Base-by-base conservation (phyloP, 2,888 invertebrate genomes). In the Ochropacha duplaris region DNA sequence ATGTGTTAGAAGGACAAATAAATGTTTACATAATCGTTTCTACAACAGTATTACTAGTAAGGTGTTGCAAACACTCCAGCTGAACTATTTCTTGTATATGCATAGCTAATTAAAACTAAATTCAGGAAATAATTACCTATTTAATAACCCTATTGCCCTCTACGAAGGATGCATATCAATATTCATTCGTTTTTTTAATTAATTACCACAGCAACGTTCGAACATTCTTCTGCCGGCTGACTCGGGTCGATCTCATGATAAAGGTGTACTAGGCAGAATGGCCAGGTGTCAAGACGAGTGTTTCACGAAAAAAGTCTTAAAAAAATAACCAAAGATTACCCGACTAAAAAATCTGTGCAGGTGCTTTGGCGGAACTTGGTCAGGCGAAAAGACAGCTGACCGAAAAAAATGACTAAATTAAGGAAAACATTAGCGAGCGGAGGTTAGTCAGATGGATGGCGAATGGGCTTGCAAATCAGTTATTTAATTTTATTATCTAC, bases 311-410 rank as follows among this genome's bases (percentile, higher is more conserved):
- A 85, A 84, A 76, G 73, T 78, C 79, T 84, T 86, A 87, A 86
- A 82, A 73, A 73, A 64, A 34, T 36, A 36, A 36, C 49, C 24
- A 22, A 81, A 81, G 82, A 86, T 84, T 79, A 76, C 79, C 80
- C 76, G 79, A 73, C 81, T 86, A 88, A 90, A 89, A 90, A 91
- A 91, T 91, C 92, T 79, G 78, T 87, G 90, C 91, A 92, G 91
- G 90, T 91, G 91, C 71, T 71, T 62, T 60, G 66, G 74, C 67
- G 75, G 70, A n/a, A 74, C 71, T 76, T 83, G 84, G 84, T 84
- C 85, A 86, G 83, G 84, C 87, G 82, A 86, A 86, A 83, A 85
- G 81, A 86, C 91, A 90, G 91, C 90, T 91, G 91, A 75, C 71
- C 67, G 65, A 79, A 81, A 79, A 79, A 76, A 74, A 67, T 77